These are phyloP conservation scores for Urechis unicinctus DNA, from an alignment of 2,888 invertebrate species.

Conservation along the genomic window DNA sequence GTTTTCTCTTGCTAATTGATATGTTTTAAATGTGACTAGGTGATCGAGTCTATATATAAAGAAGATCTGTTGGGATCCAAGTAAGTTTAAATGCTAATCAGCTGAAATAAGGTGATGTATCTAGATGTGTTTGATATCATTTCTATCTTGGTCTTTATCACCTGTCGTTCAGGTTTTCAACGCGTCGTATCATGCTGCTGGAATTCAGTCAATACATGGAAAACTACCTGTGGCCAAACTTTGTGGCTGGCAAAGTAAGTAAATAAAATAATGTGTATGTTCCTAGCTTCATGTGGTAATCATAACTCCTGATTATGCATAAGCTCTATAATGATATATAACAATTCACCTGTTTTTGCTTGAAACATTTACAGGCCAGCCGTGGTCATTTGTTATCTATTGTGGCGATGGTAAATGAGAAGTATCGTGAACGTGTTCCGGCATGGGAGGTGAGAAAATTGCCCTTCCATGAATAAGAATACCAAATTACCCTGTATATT, in stretches of 20 bases:
- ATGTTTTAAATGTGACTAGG: slow-evolving; percentile 30
- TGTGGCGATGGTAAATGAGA: slow-evolving; percentile 97
- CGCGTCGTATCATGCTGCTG: slow-evolving; percentile 84
- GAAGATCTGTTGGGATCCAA: slow-evolving; percentile 79
- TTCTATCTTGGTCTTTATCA: not conserved
- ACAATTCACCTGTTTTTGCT: not conserved
- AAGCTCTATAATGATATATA: too few species aligned
- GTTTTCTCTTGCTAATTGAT: not conserved
- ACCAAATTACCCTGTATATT: too few species aligned
- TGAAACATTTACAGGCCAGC: slow-evolving; percentile 54
- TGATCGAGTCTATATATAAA: slow-evolving; percentile 82
- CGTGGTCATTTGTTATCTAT: slow-evolving; percentile 92
- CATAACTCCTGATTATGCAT: too few species aligned
- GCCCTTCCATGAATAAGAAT: not conserved
- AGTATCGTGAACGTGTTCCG: slow-evolving; percentile 91
- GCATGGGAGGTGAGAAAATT: slow-evolving; percentile 74
- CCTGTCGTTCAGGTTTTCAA: slow-evolving; percentile 32
- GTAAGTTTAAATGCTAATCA: slow-evolving; percentile 54
- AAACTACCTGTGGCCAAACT: slow-evolving; percentile 95
- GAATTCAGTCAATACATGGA: slow-evolving; percentile 97
- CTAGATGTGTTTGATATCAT: too few species aligned
- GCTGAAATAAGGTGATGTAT: too few species aligned
- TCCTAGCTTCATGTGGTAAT: not conserved
- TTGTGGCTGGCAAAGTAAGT: slow-evolving; percentile 40
- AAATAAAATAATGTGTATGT: not conserved